phyloP scores from a whole-genome alignment of 2,797 vertebrate genomes.

The Myripristis jacobus region DNA sequence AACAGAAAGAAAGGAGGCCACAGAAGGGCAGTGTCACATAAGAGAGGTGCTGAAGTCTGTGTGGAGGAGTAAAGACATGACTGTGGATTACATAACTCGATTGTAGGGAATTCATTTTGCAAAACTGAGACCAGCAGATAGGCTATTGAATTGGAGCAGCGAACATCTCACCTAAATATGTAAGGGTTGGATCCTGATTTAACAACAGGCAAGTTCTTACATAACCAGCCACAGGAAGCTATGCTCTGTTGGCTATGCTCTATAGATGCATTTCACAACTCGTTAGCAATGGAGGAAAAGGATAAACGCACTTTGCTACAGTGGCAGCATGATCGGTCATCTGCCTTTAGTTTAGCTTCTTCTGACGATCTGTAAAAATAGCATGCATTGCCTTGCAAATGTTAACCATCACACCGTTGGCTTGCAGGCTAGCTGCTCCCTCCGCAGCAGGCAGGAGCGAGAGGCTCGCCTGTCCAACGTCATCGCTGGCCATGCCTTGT shows the following conservation, averaged over 20 bases:
- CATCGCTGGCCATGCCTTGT: constrained; percentile 59
- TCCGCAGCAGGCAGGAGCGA: constrained; percentile 3
- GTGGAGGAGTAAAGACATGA: background rate
- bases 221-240: constrained; percentile 43
- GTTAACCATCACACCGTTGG: constrained; percentile 24
- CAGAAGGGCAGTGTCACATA: background rate
- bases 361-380: background rate
- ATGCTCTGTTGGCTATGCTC: constrained; percentile 21
- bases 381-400: background rate
- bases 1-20: no score
- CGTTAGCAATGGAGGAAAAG: background rate
- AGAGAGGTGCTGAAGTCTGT: background rate
- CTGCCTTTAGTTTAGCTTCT: background rate
- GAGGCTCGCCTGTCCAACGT: constrained; percentile 14
- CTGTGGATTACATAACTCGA: constrained; percentile 20
- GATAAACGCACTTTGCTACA: constrained; percentile 19
- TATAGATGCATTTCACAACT: constrained; percentile 14
- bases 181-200: background rate
- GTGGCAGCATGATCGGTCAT: constrained; percentile 22
- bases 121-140: no score
- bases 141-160: background rate
- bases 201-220: constrained; percentile 38
- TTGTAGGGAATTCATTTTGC: background rate
- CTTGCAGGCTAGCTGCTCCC: constrained; percentile 10
- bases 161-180: constrained; percentile 9